A percentile compares a stretch with the other conserved stretches of the same genome.
These are phyloP conservation scores for Pedionomus torquatus DNA, from an alignment of 2,113 vertebrate genomes.

Conservation along the genomic window DNA sequence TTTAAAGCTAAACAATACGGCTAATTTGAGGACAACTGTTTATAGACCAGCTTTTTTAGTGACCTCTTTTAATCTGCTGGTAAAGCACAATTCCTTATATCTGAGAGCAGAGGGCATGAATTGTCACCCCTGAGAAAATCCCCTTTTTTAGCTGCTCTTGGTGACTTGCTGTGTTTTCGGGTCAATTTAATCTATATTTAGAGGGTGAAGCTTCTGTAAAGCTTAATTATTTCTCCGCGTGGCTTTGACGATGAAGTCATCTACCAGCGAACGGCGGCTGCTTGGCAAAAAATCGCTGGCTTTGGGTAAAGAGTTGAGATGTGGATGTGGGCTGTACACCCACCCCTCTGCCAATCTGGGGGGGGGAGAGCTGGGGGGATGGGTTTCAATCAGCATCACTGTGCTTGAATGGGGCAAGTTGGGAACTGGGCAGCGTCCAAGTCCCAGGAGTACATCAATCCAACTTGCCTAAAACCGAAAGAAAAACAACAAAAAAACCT, in stretches of 20 bases:
- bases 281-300: neutral
- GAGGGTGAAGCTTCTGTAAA: neutral
- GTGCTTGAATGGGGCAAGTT: neutral
- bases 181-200: neutral
- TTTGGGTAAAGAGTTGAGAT: neutral
- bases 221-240: neutral
- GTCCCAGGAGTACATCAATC: neutral
- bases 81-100: neutral
- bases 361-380: neutral
- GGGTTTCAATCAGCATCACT: neutral
- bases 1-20: neutral
- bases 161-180: neutral
- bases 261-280: neutral
- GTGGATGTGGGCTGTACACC: neutral
- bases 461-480: neutral
- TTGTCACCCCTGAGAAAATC: neutral
- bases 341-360: neutral
- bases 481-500: too few species aligned
- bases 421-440: neutral
- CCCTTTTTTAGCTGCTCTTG: neutral
- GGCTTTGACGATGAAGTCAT: neutral
- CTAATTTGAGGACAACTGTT: conserved; percentile 6
- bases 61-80: neutral
- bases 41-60: neutral
- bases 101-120: neutral